phyloP scores from a whole-genome alignment of 2,113 vertebrate species.

The Chionodraco myersi region DNA sequence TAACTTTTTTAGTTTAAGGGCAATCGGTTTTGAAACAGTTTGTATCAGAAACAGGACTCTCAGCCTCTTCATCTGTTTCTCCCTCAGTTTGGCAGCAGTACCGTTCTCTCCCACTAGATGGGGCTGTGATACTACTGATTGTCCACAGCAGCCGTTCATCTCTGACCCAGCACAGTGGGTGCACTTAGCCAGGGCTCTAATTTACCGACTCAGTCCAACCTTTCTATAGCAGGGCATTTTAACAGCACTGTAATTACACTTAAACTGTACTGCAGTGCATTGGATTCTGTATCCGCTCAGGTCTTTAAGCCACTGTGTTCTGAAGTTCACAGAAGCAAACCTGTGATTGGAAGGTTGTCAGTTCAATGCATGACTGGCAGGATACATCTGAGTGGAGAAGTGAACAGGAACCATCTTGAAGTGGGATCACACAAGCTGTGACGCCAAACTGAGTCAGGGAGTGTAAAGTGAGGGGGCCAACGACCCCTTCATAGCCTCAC shows the following conservation, averaged over 20 bases:
- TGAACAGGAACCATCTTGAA: not conserved
- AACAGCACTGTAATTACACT: slow-evolving; percentile 41
- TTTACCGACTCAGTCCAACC: slow-evolving; percentile 47
- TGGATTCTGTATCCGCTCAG: slow-evolving; percentile 17
- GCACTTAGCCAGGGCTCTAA: slow-evolving; percentile 36
- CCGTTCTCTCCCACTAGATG: slow-evolving; percentile 73
- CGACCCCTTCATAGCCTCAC: no score
- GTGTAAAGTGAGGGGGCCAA: no score
- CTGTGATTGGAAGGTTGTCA: not conserved
- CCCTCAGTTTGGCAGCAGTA: not conserved
- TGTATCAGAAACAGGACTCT: not conserved
- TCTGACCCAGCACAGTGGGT: slow-evolving; percentile 36
- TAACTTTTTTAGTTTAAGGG: not conserved
- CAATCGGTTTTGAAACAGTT: no score
- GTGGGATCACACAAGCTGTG: no score
- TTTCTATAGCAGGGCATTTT: slow-evolving; percentile 34
- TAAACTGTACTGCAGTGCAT: slow-evolving; percentile 25
- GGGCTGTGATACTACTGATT: slow-evolving; percentile 63
- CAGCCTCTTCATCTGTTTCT: not conserved
- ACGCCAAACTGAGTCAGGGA: no score
- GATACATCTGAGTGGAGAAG: slow-evolving; percentile 7
- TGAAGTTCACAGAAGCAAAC: slow-evolving; percentile 1
- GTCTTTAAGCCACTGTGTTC: not conserved
- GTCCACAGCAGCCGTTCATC: slow-evolving; percentile 23
- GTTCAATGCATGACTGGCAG: not conserved